Conservation (phyloP, 2,888 invertebrate species). For the Macrostomum cliftonense region DNA sequence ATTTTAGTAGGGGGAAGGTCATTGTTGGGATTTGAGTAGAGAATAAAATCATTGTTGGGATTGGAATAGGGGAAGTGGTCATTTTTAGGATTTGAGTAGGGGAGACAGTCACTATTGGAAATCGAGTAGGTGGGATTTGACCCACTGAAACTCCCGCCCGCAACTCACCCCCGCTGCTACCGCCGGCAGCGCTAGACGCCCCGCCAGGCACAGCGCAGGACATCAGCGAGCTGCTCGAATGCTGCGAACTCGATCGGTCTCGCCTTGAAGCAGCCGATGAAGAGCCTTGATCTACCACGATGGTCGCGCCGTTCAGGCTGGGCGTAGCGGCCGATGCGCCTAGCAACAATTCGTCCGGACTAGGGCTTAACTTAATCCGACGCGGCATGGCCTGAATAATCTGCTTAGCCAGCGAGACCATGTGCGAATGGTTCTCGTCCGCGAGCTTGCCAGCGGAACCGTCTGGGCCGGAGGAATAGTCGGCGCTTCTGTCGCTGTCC, state of each 20-base stretch:
- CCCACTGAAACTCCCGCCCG: too few relatives aligned
- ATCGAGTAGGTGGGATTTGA: too few relatives aligned
- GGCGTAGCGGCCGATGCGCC: not conserved
- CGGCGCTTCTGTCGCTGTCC: too few relatives aligned
- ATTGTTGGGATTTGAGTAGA: too few relatives aligned
- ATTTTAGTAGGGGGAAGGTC: too few relatives aligned
- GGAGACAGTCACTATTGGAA: too few relatives aligned
- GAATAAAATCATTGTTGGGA: too few relatives aligned
- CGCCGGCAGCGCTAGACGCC: not conserved
- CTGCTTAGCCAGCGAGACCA: constrained; percentile 69
- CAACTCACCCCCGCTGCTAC: too few relatives aligned
- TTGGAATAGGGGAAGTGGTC: too few relatives aligned
- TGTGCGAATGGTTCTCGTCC: constrained; percentile 22
- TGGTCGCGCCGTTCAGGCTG: constrained; percentile 19
- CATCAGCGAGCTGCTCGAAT: constrained; percentile 12
- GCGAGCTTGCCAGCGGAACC: too few relatives aligned
- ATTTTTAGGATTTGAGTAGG: too few relatives aligned
- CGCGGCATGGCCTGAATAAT: constrained; percentile 86
- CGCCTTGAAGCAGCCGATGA: not conserved
- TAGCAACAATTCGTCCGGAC: not conserved
- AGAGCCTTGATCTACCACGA: not conserved
- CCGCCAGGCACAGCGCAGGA: constrained; percentile 53
- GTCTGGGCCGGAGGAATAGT: too few relatives aligned
- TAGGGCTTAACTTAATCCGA: constrained; percentile 61
- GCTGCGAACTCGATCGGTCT: not conserved